Evolutionary conservation across 1,140 invertebrate genomes (phyloP), one percentile per base, ranked within the genome.

Genomic region (Augochlora pura): DNA sequence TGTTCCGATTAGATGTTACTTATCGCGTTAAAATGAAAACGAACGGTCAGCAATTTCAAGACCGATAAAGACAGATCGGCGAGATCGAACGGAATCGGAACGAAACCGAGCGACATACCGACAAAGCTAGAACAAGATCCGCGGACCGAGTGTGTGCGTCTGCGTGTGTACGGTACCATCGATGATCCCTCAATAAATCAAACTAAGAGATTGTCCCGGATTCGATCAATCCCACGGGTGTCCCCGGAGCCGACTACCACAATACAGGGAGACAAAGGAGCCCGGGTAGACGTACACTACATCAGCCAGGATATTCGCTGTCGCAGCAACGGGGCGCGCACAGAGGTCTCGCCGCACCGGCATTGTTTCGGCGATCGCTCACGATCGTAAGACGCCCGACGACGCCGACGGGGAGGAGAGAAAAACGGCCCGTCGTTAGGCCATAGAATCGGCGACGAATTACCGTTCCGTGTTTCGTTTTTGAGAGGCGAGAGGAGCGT

Each of bases 361-460:
- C 59, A 84, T 84, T 85, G 78, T 85, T 59, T 81, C 71, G 23
- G 14, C 16, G 18, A 21, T 52, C 49, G 49, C 49, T 52, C 49
- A 52, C 49, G 18, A 52, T 16, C 49, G 66, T 25, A 25, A 65
- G 46, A 69, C 63, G 62, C 49, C 49, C 49, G 42, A 52, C 1
- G 16, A n/a, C 8, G 49, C 67, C 67, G 27, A 38, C 23, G 57
- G 25, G n/a, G n/a, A n/a, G n/a, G n/a, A n/a, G 63, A 79, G 70
- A 78, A 81, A 32, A 27, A 5, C 14, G 14, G 23, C 6, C 49
- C 49, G n/a, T 59, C 64, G 68, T 70, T 49, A 77, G 49, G 10
- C 3, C 32, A n/a, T n/a, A 32, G 67, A 81, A 81, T 84, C 68
- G 80, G 64, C 77, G 72, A 64, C 63, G 69, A 81, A 85, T 84